Evolutionary conservation across 2,888 invertebrate species (phyloP).

Genomic region (Caenorhabditis imperialis): DNA sequence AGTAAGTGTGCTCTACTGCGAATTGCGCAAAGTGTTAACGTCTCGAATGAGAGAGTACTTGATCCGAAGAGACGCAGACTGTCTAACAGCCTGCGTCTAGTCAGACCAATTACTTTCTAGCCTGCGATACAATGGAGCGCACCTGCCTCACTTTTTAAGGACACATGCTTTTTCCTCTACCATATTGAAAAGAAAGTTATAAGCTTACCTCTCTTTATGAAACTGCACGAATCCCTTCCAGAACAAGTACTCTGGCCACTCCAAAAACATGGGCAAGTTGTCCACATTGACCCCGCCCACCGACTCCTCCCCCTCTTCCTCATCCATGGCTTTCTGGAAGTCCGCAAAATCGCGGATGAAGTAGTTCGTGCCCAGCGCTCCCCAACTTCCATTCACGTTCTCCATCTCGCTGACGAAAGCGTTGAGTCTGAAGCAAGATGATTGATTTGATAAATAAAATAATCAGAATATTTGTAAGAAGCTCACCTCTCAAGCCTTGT

Average conservation of each 20-base stretch:
- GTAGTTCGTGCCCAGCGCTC: slow-evolving; percentile 65
- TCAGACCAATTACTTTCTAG: no score
- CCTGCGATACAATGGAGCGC: no score
- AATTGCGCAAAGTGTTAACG: no score
- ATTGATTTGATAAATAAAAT: no score
- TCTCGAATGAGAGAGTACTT: no score
- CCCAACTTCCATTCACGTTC: slow-evolving; percentile 70
- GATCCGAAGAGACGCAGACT: no score
- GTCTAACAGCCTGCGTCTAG: no score
- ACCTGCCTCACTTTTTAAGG: background rate
- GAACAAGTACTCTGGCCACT: slow-evolving; percentile 71
- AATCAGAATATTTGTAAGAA: no score
- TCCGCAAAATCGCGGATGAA: slow-evolving; percentile 60
- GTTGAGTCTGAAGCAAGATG: slow-evolving; percentile 61
- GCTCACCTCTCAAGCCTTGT: slow-evolving; percentile 21
- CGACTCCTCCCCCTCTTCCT: slow-evolving; percentile 47
- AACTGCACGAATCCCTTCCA: slow-evolving; percentile 70
- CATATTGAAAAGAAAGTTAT: no score
- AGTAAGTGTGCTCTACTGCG: no score
- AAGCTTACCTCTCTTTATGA: slow-evolving; percentile 40
- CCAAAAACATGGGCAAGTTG: slow-evolving; percentile 64
- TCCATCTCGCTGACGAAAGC: slow-evolving; percentile 70
- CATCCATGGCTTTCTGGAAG: slow-evolving; percentile 50
- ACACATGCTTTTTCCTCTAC: background rate
- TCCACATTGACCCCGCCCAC: slow-evolving; percentile 29